These are phyloP conservation scores for Agriopis marginaria DNA, from an alignment of 2,888 invertebrate genomes.

Conservation along the genomic window DNA sequence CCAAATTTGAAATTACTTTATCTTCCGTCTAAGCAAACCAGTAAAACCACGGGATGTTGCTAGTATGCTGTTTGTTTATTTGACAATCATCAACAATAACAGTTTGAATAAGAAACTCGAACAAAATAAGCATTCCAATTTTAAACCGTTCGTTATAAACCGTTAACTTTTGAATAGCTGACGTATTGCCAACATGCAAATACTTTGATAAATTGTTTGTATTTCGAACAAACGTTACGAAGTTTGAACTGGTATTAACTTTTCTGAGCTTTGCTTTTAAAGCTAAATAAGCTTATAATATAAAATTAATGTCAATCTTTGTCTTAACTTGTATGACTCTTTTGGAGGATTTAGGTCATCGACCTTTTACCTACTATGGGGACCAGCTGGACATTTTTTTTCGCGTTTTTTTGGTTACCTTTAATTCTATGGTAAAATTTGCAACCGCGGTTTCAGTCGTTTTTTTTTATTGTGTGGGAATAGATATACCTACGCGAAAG, in stretches of 20 bases:
- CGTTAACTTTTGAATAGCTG: conserved; percentile 29
- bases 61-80: not conserved
- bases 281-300: conserved; percentile 3
- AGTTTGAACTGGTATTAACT: conserved; percentile 14
- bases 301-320: not conserved
- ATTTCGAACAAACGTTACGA: conserved; percentile 23
- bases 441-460: no score
- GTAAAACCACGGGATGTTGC: not conserved
- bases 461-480: not conserved
- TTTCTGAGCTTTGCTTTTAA: conserved; percentile 6
- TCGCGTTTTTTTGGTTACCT: not conserved
- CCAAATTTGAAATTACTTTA: no score
- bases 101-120: conserved; percentile 9
- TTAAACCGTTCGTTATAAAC: conserved; percentile 20
- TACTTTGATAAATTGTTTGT: conserved; percentile 32
- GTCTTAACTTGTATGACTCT: not conserved
- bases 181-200: conserved; percentile 35
- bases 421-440: no score
- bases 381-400: no score
- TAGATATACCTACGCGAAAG: not conserved
- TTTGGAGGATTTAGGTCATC: no score
- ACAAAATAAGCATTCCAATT: conserved; percentile 21
- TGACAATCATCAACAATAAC: not conserved
- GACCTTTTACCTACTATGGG: no score
- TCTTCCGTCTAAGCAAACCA: no score